These are phyloP conservation scores for Pterocles orientalis DNA, from an alignment of 2,113 vertebrate genomes.

Conservation along the genomic window DNA sequence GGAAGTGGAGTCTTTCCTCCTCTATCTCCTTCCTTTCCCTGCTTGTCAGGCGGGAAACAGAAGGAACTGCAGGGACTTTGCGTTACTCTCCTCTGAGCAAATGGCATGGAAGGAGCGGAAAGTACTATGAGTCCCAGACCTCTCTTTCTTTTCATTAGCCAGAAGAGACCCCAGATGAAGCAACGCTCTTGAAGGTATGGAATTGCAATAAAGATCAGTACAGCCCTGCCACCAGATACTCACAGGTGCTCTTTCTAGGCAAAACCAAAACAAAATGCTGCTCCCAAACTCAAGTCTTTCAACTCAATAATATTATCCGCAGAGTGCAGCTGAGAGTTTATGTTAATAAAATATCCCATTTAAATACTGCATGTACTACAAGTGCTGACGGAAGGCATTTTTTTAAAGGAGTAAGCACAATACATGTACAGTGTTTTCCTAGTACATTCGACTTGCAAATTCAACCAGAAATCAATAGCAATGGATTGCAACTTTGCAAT, in stretches of 20 bases:
- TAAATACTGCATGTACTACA: constrained; percentile 58
- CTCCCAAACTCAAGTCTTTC: neutral
- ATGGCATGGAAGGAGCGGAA: neutral
- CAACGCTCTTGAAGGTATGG: neutral
- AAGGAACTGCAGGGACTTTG: neutral
- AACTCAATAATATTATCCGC: constrained; percentile 12
- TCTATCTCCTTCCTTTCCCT: neutral
- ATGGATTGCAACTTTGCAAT: constrained; percentile 64
- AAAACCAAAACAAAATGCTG: neutral
- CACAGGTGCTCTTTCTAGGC: neutral
- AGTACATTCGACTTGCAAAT: constrained; percentile 68
- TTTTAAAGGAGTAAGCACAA: constrained; percentile 64
- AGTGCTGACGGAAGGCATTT: constrained; percentile 53
- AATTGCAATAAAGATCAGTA: neutral
- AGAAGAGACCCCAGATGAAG: neutral
- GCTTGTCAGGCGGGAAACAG: neutral
- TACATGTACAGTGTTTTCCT: constrained; percentile 47
- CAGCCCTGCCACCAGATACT: neutral
- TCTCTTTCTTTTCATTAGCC: neutral
- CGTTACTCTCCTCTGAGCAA: neutral
- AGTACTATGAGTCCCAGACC: neutral
- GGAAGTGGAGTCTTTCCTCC: neutral
- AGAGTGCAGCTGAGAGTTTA: constrained; percentile 28
- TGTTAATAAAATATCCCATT: constrained; percentile 63
- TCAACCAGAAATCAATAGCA: constrained; percentile 67